Evolutionary conservation across 1,140 invertebrate genomes (phyloP).

Genomic region (Dryas iulia): DNA sequence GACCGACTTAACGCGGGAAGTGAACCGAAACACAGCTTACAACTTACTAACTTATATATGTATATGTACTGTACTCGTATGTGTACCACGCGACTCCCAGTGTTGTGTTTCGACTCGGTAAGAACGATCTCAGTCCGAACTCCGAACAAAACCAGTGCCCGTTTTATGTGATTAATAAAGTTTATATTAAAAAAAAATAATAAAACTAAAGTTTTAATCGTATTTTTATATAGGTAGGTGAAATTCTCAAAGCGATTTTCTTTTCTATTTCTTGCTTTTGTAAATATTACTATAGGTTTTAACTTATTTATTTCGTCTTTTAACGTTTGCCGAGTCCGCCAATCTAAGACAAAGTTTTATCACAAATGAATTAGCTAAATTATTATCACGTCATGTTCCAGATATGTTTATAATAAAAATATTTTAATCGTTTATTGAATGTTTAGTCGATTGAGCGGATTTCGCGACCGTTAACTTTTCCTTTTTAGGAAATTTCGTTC

Average conservation of each 20-base stretch:
- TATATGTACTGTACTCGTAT: no score
- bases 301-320: conserved; percentile 77
- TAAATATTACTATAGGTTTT: conserved; percentile 75
- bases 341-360: conserved; percentile 5
- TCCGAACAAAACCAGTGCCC: conserved; percentile 75
- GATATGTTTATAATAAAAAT: neutral
- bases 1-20: conserved; percentile 41
- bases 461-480: conserved; percentile 54
- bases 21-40: conserved; percentile 21
- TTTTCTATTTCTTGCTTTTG: conserved; percentile 71
- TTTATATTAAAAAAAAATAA: conserved; percentile 57
- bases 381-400: conserved; percentile 12
- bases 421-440: conserved; percentile 10
- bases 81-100: conserved; percentile 40
- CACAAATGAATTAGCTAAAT: conserved; percentile 25
- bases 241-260: conserved; percentile 63
- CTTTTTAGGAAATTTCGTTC: conserved; percentile 77
- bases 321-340: conserved; percentile 42
- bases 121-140: conserved; percentile 72
- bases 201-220: conserved; percentile 57
- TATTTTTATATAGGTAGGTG: conserved; percentile 75
- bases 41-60: conserved; percentile 11
- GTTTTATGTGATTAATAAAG: conserved; percentile 68
- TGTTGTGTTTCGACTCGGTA: conserved; percentile 37
- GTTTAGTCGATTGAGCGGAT: conserved; percentile 33